Percentiles rank a stretch among this genome's conserved stretches.
Evolutionary conservation across 2,888 invertebrate species (phyloP).

Genomic region (Polydrusus tereticollis): DNA sequence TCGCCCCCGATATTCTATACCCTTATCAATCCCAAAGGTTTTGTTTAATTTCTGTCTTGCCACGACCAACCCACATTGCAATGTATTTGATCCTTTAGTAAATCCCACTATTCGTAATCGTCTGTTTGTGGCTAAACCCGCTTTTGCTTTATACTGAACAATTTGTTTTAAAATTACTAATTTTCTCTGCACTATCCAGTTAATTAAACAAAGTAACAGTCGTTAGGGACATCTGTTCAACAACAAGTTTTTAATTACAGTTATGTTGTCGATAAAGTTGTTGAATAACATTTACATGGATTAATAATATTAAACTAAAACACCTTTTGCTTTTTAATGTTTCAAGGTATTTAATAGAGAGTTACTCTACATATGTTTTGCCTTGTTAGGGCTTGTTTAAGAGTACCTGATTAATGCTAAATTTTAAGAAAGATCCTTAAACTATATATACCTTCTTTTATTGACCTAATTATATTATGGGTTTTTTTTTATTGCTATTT

Average conservation of each 20-base stretch:
- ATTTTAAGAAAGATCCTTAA: no score
- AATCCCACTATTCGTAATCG: neutral
- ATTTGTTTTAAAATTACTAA: neutral
- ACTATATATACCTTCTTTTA: no score
- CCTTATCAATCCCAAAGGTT: slow-evolving; percentile 3
- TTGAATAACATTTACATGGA: no score
- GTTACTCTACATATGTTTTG: no score
- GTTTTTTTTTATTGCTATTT: no score
- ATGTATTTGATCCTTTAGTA: neutral
- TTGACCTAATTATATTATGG: no score
- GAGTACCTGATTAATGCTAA: no score
- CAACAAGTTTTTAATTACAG: neutral
- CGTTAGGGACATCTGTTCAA: neutral
- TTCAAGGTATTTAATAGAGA: no score
- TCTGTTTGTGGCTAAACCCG: neutral
- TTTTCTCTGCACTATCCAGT: neutral
- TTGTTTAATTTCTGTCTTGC: neutral
- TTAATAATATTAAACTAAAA: neutral
- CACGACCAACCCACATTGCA: neutral
- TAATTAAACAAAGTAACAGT: neutral
- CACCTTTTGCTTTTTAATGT: neutral
- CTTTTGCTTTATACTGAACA: neutral
- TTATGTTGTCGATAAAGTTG: neutral
- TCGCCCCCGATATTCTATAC: slow-evolving; percentile 15
- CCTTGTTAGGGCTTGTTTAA: no score